Percentiles rank a stretch among this genome's conserved stretches.
Evolutionary conservation across 2,113 vertebrate genomes (phyloP).

Genomic region (Scartelaos histophorus): DNA sequence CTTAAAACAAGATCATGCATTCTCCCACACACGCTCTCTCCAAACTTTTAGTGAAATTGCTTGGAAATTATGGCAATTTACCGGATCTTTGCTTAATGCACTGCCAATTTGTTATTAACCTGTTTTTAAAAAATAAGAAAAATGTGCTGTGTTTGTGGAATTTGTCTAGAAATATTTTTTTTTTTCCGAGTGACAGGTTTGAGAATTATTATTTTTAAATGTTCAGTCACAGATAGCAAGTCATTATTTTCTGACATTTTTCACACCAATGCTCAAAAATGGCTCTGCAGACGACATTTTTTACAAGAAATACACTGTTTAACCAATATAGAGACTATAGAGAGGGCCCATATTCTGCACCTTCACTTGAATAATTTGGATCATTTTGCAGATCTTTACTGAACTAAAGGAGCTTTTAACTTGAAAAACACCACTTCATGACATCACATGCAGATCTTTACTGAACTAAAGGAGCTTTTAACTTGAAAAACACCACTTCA

Average conservation of each 20-base stretch:
- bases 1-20: conserved; percentile 59
- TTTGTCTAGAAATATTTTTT: background rate
- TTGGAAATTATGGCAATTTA: conserved; percentile 63
- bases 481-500: too few species aligned
- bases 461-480: too few species aligned
- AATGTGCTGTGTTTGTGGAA: background rate
- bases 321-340: too few species aligned
- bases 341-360: too few species aligned
- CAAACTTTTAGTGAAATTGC: conserved; percentile 72
- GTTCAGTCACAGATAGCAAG: background rate
- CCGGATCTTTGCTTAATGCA: conserved; percentile 41
- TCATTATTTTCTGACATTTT: background rate
- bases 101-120: conserved; percentile 37
- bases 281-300: too few species aligned
- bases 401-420: too few species aligned
- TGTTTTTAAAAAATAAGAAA: background rate
- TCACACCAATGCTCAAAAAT: background rate
- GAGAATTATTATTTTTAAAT: background rate
- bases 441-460: too few species aligned
- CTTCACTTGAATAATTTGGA: too few species aligned
- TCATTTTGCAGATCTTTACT: too few species aligned
- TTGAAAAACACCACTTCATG: too few species aligned
- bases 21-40: conserved; percentile 45
- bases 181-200: background rate
- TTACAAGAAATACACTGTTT: too few species aligned